These are phyloP conservation scores for Anguilla marmorata DNA, from an alignment of 2,797 vertebrate species.

Conservation along the genomic window DNA sequence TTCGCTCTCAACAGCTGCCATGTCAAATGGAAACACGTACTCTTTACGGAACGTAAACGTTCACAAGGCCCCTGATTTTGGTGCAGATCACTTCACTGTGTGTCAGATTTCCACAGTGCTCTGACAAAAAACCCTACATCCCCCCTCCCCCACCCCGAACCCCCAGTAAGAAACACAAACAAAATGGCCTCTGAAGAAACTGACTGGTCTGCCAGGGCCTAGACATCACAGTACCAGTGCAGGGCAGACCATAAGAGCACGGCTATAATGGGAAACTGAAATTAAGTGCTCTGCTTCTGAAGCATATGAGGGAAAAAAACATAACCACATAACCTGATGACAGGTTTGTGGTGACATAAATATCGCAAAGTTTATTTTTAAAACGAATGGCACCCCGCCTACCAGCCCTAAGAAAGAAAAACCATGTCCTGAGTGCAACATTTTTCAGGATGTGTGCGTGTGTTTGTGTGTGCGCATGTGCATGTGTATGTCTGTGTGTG, in stretches of 20 bases:
- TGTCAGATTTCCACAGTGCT: neutral
- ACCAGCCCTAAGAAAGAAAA: neutral
- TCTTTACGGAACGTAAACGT: neutral
- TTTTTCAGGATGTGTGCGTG: neutral
- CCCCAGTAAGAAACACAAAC: neutral
- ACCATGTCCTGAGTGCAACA: conserved; percentile 14
- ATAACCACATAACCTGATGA: neutral
- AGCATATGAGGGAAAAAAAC: neutral
- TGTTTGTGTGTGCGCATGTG: neutral
- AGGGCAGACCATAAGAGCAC: neutral
- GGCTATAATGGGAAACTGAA: neutral
- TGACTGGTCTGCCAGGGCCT: neutral
- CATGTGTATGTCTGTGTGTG: neutral
- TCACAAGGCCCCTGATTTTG: neutral
- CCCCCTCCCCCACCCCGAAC: neutral
- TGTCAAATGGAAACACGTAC: neutral
- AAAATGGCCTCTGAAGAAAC: neutral
- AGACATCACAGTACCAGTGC: neutral
- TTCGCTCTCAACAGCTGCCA: neutral
- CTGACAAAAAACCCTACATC: neutral
- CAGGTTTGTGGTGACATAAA: conserved; percentile 1
- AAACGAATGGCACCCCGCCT: neutral
- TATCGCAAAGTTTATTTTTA: neutral
- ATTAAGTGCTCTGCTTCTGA: neutral
- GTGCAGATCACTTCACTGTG: neutral